Conservation (phyloP, 2,113 vertebrate genomes). For the Fregata magnificens region DNA sequence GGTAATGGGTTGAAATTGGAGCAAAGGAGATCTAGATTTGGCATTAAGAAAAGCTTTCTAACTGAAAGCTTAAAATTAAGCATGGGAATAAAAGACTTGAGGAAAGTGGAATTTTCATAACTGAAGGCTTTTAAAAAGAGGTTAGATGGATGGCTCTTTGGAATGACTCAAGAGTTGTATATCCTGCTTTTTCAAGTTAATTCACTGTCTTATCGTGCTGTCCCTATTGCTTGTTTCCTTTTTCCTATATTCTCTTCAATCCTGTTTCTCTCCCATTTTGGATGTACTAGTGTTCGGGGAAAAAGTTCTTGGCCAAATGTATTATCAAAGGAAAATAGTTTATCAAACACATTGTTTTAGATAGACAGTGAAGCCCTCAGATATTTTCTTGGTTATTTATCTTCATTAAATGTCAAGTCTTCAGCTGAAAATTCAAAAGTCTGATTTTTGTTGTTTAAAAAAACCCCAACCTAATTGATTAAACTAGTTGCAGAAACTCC, state of each 20-base stretch:
- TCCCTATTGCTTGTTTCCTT: neutral
- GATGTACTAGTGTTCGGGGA: neutral
- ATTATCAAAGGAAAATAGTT: neutral
- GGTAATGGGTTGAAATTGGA: neutral
- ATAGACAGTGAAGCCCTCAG: neutral
- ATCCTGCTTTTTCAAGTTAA: neutral
- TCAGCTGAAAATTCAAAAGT: neutral
- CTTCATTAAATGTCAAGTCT: neutral
- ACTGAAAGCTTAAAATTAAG: neutral
- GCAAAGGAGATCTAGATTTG: neutral
- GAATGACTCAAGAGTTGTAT: neutral
- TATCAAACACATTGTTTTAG: neutral
- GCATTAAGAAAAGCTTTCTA: neutral
- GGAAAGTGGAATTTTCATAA: neutral
- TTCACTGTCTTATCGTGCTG: neutral
- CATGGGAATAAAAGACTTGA: neutral
- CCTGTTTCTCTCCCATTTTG: neutral
- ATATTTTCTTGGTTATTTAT: neutral
- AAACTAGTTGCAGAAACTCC: neutral
- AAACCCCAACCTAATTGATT: neutral
- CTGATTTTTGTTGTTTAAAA: neutral
- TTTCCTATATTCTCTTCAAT: neutral
- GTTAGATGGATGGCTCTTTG: neutral
- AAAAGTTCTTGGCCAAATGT: neutral
- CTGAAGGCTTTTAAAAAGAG: neutral